Evolutionary conservation across 1,140 invertebrate species (phyloP), one percentile per base, ranked within the genome.

Genomic region (Carposina sasakii): DNA sequence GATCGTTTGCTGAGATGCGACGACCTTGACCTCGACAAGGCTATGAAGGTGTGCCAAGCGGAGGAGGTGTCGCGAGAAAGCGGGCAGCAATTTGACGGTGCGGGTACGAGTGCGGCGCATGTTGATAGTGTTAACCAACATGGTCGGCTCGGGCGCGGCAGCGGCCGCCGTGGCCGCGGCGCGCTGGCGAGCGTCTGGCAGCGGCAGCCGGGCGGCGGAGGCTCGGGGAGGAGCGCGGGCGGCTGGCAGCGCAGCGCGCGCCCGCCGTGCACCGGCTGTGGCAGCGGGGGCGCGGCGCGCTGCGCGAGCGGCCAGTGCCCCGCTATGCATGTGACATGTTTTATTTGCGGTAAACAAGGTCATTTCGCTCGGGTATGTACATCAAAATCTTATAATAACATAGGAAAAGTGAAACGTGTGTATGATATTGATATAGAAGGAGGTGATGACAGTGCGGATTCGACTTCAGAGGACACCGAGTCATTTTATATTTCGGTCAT

Each of bases 1-100:
- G 48, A 51, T 8, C 20, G 54, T n/a, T 21, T 57, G 21, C 33
- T 57, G 22, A 39, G 36, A 3, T 50, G 43, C 40, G 54, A 48
- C 24, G 49, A 37, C 17, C 28, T 52, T 13, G 39, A 46, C 33
- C 26, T 57, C 13, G 31, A 48, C 16, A 57, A 57, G 31, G 49
- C 49, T 10, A 45, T 53, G 1, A 52, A 57, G 30, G n/a, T 37
- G 45, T 48, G 45, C 15, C 45, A 48, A 39, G 45, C 45, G 13
- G 45, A 48, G 23, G 45, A 48, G 15, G 45, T 37, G 3, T 48
- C 45, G 1, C 34, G 39, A 17, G 45, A 48, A n/a, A 48, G 34
- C 15, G 30, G 45, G 1, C 22, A 17, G 12, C 45, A 48, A 12
- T n/a, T n/a, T n/a, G 5, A 39, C 2, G 8, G 13, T 37, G 22